Evolutionary conservation across 64 coral and sea anemone genomes (phyloP), one percentile per base, ranked within the genome.

Genomic region (Pachyseris speciosa): DNA sequence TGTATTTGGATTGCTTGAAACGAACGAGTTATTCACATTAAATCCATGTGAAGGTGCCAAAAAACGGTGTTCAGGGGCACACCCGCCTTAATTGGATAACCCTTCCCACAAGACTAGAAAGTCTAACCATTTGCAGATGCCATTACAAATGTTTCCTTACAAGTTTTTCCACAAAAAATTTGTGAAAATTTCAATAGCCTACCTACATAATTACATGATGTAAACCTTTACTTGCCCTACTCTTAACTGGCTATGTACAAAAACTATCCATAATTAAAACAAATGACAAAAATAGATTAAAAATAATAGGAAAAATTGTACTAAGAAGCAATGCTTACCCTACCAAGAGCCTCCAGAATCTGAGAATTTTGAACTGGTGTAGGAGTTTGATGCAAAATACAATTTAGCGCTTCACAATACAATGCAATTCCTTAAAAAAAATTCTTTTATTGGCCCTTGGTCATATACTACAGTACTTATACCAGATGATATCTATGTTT

Each of bases 151-250:
- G 52, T 34, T 55, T 51, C 45, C 45, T 74, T 52, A 52, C 30
- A 28, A 34, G 9, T 30, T 52, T 77, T 55, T 78, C 29, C 47
- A 5, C 27, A 22, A 78, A 55, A 53, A 78, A 53, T 79, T 57
- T 57, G 30, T 32, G 37, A 77, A 57, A 79, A 79, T 36, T 79
- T 79, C 48, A 79, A 57, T 22, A 79, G 49, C 75, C 75, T 79
- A 79, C 73, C 73, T 76, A 79, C 28, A 79, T 79, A 79, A 57
- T 79, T 79, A 79, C 27, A 50, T 24, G 12, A 25, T 76, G 41
- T 76, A 76, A 50, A 43, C 73, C 13, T 76, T 26, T 44, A 74
- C 70, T 44, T 27, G 37, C 70, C 70, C 26, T 57, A 49, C 30
- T 53, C 30, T 79, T 57, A 31, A 47, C 64, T 20, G 28, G 44